Percentiles rank a stretch among this genome's conserved stretches.
Conservation (phyloP, 1,140 invertebrate genomes). For the Musca vetustissima region DNA sequence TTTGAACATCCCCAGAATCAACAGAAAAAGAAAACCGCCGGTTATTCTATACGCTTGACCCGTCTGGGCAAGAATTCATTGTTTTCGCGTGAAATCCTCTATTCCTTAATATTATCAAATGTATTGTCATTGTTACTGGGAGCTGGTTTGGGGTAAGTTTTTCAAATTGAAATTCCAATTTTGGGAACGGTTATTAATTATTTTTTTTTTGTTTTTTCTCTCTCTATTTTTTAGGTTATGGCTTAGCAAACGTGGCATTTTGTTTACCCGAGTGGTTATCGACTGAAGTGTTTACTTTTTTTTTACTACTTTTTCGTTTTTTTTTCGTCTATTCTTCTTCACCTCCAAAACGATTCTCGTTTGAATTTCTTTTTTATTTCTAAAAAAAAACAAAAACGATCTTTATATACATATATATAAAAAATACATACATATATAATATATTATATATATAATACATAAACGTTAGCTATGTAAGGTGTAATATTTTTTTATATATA, state of each 20-base stretch:
- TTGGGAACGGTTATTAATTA: constrained; percentile 23
- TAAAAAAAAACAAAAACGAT: neutral
- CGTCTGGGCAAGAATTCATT: constrained; percentile 78
- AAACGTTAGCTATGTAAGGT: too few relatives aligned
- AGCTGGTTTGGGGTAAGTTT: constrained; percentile 81
- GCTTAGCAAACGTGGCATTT: constrained; percentile 68
- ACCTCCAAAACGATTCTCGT: neutral
- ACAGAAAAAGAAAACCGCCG: constrained; percentile 61
- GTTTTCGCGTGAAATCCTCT: constrained; percentile 86
- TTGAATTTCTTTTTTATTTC: constrained; percentile 1
- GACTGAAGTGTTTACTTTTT: constrained; percentile 62
- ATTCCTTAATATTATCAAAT: constrained; percentile 87
- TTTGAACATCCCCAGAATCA: constrained; percentile 67
- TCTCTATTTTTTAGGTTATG: constrained; percentile 71
- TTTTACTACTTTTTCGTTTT: too few relatives aligned
- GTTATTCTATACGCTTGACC: constrained; percentile 73
- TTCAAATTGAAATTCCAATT: constrained; percentile 60
- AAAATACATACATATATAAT: too few relatives aligned
- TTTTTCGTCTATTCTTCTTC: constrained; percentile 46
- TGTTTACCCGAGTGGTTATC: constrained; percentile 65
- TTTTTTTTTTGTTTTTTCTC: constrained; percentile 26
- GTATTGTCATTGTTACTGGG: constrained; percentile 85
- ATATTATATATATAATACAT: too few relatives aligned
- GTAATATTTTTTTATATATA: too few relatives aligned
- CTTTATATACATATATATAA: neutral